These are phyloP conservation scores for Ammodytes marinus DNA, from an alignment of 2,113 vertebrate genomes.

Conservation along the genomic window DNA sequence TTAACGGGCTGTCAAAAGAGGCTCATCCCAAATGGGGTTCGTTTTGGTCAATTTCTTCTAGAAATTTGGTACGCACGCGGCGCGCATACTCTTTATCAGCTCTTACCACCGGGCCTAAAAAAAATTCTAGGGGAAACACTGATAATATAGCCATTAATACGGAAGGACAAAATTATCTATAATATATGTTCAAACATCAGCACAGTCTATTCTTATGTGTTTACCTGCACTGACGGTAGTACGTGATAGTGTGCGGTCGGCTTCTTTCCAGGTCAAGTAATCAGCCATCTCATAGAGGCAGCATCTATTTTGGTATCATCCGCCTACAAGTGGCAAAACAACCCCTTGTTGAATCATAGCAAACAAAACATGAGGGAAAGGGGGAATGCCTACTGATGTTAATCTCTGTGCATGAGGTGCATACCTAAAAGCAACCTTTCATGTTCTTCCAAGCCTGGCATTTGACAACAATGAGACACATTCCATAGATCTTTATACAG, in stretches of 20 bases:
- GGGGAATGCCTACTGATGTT: conserved; percentile 41
- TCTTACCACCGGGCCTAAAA: too few species aligned
- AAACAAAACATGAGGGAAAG: conserved; percentile 49
- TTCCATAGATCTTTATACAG: conserved; percentile 33
- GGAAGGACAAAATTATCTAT: conserved; percentile 5
- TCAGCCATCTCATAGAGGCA: conserved; percentile 63
- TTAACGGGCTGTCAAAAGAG: too few species aligned
- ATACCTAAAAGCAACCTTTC: conserved; percentile 34
- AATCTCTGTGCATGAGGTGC: conserved; percentile 37
- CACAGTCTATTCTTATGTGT: conserved; percentile 9
- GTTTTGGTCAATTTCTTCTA: too few species aligned
- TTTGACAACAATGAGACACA: conserved; percentile 42
- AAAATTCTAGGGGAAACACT: too few species aligned
- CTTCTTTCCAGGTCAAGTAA: conserved; percentile 59
- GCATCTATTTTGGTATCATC: conserved; percentile 63
- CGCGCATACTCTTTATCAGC: too few species aligned
- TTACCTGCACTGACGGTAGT: conserved; percentile 29
- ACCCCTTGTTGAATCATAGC: conserved; percentile 57
- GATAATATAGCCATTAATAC: conserved; percentile 12
- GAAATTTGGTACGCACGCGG: too few species aligned
- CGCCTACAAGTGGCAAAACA: conserved; percentile 64
- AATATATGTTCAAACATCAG: background rate
- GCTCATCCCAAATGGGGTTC: too few species aligned
- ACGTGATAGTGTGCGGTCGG: conserved; percentile 40
- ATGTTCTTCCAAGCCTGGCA: conserved; percentile 27